Evolutionary conservation across 2,888 invertebrate genomes (phyloP).

Genomic region (Luperina testacea): DNA sequence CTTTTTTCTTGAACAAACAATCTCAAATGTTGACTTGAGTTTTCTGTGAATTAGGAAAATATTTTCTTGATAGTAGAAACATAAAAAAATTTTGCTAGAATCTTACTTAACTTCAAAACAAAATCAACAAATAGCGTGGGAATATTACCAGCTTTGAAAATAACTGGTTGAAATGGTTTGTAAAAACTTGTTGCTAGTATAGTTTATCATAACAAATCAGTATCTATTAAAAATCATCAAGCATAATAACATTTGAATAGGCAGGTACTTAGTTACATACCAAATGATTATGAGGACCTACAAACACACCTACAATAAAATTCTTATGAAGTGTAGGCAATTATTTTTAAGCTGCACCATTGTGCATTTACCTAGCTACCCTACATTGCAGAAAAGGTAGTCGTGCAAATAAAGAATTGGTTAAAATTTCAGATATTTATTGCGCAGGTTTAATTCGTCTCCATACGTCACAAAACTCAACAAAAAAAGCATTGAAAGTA

Average conservation of each 20-base stretch:
- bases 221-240: neutral
- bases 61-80: neutral
- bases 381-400: neutral
- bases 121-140: constrained; percentile 27
- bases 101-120: neutral
- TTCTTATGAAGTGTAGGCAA: neutral
- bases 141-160: constrained; percentile 34
- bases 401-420: neutral
- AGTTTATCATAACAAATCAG: constrained; percentile 28
- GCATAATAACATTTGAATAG: neutral
- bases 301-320: no score
- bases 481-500: neutral
- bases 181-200: neutral
- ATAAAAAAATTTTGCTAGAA: neutral
- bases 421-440: neutral
- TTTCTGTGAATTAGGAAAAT: constrained; percentile 29
- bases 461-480: neutral
- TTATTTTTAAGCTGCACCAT: neutral
- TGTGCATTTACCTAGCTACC: neutral
- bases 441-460: neutral
- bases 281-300: neutral
- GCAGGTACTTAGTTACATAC: neutral
- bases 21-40: constrained; percentile 10
- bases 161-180: constrained; percentile 17
- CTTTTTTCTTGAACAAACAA: constrained; percentile 51